Percentiles rank a stretch among this genome's conserved stretches.
These are phyloP conservation scores for Apogon talboti DNA, from an alignment of 2,797 vertebrate genomes.

Conservation along the genomic window DNA sequence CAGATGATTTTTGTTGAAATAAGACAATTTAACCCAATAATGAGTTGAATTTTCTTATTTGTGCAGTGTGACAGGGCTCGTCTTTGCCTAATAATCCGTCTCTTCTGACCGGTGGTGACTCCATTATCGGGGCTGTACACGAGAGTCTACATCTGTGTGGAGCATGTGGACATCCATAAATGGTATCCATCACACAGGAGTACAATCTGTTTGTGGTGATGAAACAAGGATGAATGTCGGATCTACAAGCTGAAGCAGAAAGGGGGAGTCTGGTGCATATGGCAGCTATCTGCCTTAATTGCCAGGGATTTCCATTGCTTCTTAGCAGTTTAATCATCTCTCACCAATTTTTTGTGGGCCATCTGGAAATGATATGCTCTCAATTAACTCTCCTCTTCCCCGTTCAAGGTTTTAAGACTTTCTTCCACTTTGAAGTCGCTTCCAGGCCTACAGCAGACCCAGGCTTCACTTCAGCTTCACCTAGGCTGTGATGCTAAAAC, in stretches of 20 bases:
- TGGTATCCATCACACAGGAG: conserved; percentile 13
- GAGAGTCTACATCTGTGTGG: conserved; percentile 1
- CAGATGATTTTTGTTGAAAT: too few species aligned
- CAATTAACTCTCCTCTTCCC: conserved; percentile 80
- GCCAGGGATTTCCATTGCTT: conserved; percentile 79
- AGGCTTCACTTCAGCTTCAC: conserved; percentile 48
- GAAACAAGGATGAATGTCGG: conserved; percentile 22
- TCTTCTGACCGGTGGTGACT: conserved; percentile 4
- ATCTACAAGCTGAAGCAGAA: conserved; percentile 8
- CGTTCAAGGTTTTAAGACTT: conserved; percentile 70
- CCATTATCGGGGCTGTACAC: not conserved
- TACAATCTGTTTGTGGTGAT: conserved; percentile 17
- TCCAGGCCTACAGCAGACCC: conserved; percentile 70
- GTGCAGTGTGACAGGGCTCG: not conserved
- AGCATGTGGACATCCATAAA: conserved; percentile 7
- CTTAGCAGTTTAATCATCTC: conserved; percentile 80
- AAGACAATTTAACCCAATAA: too few species aligned
- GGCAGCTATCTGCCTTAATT: conserved; percentile 82
- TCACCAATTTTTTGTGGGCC: conserved; percentile 66
- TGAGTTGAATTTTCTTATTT: too few species aligned
- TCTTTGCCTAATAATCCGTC: not conserved
- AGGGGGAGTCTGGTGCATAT: conserved; percentile 70
- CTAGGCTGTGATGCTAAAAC: conserved; percentile 26
- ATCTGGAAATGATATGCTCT: conserved; percentile 84
- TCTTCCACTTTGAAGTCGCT: conserved; percentile 72